phyloP scores from a whole-genome alignment of 2,113 vertebrate genomes.

The Piaya cayana region DNA sequence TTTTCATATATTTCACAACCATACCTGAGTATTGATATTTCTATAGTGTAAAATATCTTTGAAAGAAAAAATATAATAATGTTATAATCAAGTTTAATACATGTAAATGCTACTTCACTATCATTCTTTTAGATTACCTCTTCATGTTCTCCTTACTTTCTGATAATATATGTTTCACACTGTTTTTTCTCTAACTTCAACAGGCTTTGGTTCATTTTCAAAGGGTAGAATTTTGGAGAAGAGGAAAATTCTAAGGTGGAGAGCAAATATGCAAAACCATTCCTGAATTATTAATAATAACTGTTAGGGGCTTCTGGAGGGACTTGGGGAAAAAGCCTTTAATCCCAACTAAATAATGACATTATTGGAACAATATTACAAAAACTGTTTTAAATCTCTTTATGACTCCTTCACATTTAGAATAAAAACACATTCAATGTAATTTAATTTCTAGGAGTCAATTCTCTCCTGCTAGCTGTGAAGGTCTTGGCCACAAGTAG shows the following conservation, averaged over 20 bases:
- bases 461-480: not conserved
- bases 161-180: not conserved
- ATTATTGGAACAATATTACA: not conserved
- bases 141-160: not conserved
- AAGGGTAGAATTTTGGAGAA: not conserved
- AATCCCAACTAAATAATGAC: not conserved
- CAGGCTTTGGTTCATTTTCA: not conserved
- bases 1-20: not conserved
- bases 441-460: not conserved
- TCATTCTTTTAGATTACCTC: not conserved
- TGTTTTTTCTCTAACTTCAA: not conserved
- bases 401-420: not conserved
- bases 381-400: not conserved
- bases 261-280: rapidly evolving
- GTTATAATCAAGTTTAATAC: not conserved
- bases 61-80: not conserved
- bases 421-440: not conserved
- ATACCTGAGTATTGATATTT: not conserved
- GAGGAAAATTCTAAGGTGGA: not conserved
- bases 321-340: not conserved
- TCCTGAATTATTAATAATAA: not conserved
- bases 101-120: not conserved
- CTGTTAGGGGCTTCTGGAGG: not conserved
- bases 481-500: not conserved
- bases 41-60: not conserved